Evolutionary conservation across 2,888 invertebrate genomes (phyloP).

Genomic region (Polyploca ridens): DNA sequence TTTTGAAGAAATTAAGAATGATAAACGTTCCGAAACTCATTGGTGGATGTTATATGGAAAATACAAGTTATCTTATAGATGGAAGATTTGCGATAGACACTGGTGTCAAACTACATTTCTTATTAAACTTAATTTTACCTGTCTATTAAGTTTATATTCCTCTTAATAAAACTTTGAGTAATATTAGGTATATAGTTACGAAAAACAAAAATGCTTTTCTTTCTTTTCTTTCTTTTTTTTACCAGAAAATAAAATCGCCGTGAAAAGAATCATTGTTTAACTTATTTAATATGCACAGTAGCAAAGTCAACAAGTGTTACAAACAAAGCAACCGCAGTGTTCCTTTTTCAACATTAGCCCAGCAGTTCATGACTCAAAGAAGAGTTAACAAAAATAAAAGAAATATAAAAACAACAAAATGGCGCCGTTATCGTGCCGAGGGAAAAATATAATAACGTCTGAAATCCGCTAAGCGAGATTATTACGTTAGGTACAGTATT

Average conservation of each 20-base stretch:
- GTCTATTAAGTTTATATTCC: too few relatives aligned
- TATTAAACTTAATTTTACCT: too few relatives aligned
- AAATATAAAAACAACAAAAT: constrained; percentile 16
- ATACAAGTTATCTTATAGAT: too few relatives aligned
- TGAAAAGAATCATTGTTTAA: constrained; percentile 12
- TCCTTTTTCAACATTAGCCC: constrained; percentile 21
- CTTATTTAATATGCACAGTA: constrained; percentile 14
- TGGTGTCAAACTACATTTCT: too few relatives aligned
- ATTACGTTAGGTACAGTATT: constrained; percentile 18
- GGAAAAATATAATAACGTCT: constrained; percentile 26
- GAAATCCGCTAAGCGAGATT: constrained; percentile 20
- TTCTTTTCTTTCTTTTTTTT: too few relatives aligned
- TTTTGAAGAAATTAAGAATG: not conserved
- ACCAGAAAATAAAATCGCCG: not conserved
- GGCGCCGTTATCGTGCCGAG: constrained; percentile 17
- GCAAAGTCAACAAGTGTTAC: constrained; percentile 15
- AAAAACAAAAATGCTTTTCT: too few relatives aligned
- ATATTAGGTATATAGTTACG: not conserved
- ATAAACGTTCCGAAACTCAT: not conserved
- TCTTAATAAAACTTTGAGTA: too few relatives aligned
- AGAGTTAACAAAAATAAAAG: constrained; percentile 21
- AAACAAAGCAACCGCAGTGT: constrained; percentile 20
- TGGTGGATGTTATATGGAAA: too few relatives aligned
- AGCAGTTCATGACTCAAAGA: constrained; percentile 20
- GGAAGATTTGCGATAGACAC: too few relatives aligned